These are phyloP conservation scores for Tragulus kanchil DNA, from an alignment of 2,113 vertebrate species.

Conservation along the genomic window DNA sequence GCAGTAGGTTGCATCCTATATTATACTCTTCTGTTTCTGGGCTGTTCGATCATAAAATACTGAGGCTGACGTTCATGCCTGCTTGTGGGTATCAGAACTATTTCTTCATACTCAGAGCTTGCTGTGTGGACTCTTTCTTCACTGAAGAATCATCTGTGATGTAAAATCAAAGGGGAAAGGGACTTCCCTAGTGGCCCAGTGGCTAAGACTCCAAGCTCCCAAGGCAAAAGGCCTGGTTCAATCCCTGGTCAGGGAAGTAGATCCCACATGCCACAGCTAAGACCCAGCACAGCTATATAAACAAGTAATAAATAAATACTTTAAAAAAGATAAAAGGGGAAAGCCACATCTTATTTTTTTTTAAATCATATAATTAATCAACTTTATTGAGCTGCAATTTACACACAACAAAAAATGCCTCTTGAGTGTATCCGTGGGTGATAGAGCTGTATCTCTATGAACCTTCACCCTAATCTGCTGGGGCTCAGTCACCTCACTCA, in stretches of 20 bases:
- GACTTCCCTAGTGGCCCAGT: no score
- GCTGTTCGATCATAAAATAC: background rate
- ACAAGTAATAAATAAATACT: no score
- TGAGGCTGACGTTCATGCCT: background rate
- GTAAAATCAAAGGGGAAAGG: background rate
- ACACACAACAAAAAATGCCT: background rate
- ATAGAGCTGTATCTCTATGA: rapidly evolving
- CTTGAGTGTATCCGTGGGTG: background rate
- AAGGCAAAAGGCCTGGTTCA: no score
- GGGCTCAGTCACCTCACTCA: no score
- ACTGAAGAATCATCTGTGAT: background rate
- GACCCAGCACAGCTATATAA: no score
- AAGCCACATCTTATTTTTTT: no score
- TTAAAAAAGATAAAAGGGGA: background rate
- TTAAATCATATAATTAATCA: background rate
- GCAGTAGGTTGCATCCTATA: background rate
- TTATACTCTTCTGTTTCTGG: background rate
- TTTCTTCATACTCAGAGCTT: background rate
- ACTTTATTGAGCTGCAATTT: background rate
- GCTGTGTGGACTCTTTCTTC: background rate
- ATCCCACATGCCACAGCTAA: no score
- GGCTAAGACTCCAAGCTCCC: no score
- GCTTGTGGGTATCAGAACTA: background rate
- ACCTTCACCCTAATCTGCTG: background rate
- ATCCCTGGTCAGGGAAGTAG: no score